Evolutionary conservation across 1,140 invertebrate species (phyloP).

Genomic region (Microplitis demolitor): DNA sequence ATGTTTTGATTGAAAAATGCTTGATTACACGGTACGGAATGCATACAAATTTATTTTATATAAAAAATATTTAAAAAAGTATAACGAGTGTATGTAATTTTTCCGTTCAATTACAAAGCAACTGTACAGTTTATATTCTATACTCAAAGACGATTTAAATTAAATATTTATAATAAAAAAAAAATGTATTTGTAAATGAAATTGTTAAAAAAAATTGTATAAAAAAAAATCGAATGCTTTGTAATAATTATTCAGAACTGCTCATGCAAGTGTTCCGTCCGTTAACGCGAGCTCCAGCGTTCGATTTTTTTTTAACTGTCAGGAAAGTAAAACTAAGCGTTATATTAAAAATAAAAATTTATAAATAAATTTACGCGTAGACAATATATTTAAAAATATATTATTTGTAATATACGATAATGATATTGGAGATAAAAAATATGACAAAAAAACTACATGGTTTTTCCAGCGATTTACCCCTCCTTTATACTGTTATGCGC

Average conservation of each 20-base stretch:
- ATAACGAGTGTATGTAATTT: constrained; percentile 3
- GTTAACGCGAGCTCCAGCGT: constrained; percentile 31
- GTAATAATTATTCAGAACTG: constrained; percentile 6
- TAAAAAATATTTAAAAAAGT: neutral
- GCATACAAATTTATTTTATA: neutral
- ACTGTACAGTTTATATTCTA: constrained; percentile 5
- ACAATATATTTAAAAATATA: neutral
- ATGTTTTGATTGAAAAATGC: too few relatives aligned
- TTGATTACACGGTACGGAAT: too few relatives aligned
- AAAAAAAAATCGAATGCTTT: constrained; percentile 8
- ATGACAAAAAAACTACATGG: constrained; percentile 14
- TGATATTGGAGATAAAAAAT: neutral
- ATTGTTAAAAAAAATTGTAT: neutral
- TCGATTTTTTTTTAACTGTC: neutral
- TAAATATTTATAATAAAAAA: neutral
- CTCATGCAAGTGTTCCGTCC: constrained; percentile 39
- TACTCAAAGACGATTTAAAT: neutral
- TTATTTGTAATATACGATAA: constrained; percentile 7
- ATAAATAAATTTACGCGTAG: constrained; percentile 12
- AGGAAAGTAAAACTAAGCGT: neutral
- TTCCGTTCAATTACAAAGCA: neutral
- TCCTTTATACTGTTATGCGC: constrained; percentile 30
- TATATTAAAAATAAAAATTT: neutral
- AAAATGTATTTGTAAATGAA: neutral
- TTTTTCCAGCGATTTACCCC: constrained; percentile 30